Percentiles rank a stretch among this genome's conserved stretches.
These are phyloP conservation scores for Gopherus evgoodei DNA, from an alignment of 2,113 vertebrate species.

Conservation along the genomic window DNA sequence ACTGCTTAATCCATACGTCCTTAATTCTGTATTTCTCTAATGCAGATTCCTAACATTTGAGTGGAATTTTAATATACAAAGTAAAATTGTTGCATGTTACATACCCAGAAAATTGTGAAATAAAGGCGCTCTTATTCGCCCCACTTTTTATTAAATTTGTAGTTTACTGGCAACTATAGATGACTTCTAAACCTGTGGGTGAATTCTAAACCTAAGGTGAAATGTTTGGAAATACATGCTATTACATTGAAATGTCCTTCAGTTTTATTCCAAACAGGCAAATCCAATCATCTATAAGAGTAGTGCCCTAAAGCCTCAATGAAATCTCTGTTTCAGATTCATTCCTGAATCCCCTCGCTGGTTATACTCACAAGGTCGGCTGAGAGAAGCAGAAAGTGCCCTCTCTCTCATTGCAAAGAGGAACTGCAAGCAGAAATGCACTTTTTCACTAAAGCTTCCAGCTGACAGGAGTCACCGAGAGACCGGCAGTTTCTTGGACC, in stretches of 20 bases:
- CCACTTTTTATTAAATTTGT: not conserved
- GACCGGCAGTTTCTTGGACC: constrained; percentile 76
- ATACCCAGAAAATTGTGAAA: not conserved
- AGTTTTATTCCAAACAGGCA: not conserved
- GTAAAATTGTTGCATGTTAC: not conserved
- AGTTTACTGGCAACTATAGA: not conserved
- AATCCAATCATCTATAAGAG: not conserved
- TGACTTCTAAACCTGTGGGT: not conserved
- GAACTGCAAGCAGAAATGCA: constrained; percentile 77
- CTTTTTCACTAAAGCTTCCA: constrained; percentile 74
- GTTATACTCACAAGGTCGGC: constrained; percentile 83
- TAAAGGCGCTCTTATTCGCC: not conserved
- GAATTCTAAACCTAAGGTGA: not conserved
- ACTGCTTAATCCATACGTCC: not conserved
- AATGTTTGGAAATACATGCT: not conserved
- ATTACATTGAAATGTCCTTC: not conserved
- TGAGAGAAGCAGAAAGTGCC: constrained; percentile 80
- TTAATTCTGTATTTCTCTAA: not conserved
- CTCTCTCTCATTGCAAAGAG: constrained; percentile 81
- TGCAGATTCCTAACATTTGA: not conserved
- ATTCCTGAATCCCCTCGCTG: constrained; percentile 88
- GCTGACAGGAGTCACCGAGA: constrained; percentile 59
- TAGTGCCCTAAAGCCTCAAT: not conserved
- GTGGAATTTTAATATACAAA: not conserved
- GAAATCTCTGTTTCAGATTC: constrained; percentile 74